Evolutionary conservation across 2,797 vertebrate genomes (phyloP), one percentile per base, ranked within the genome.

Genomic region (Carapus acus): DNA sequence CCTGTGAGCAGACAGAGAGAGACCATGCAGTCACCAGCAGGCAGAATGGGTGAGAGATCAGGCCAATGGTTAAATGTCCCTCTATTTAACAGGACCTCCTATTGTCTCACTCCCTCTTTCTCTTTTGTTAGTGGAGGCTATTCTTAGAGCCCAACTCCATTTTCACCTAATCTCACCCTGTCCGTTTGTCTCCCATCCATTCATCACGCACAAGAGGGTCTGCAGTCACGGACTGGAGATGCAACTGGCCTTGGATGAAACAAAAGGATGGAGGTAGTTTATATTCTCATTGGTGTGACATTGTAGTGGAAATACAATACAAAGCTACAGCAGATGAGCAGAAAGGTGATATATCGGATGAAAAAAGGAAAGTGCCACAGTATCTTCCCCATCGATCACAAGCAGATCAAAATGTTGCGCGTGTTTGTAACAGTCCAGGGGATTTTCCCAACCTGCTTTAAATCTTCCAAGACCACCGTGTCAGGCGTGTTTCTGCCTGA

Each of bases 71-170:
- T 56, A 49, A 54, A 55, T 47, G 48, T 55, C 63, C 60, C 62
- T 61, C 75, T 83, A 79, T 85, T 81, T 83, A 81, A 79, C 49
- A 27, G 67, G 62, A 65, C 76, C 82, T 50, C 74, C 68, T 69
- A 71, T 75, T 75, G 69, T 77, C 63, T 47, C 36, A 0, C 66
- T 57, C 60, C 19, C 62, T 66, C 52, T 58, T 54, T 72, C 73
- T 67, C 72, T 65, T 74, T 67, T 79, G 69, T 71, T 58, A 74
- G 69, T 81, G 77, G 71, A 75, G 63, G 75, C 66, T 85, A 85
- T 80, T 79, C 61, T 82, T 85, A 83, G 80, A 39, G 33, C 57
- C 67, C 54, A 63, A 80, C 64, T 65, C 64, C 52, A 67, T 62
- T 34, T 20, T 47, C 43, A 24, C 19, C 37, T 64, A 65, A 68